phyloP scores from a whole-genome alignment of 2,888 invertebrate species.

The Leptopterna dolabrata region DNA sequence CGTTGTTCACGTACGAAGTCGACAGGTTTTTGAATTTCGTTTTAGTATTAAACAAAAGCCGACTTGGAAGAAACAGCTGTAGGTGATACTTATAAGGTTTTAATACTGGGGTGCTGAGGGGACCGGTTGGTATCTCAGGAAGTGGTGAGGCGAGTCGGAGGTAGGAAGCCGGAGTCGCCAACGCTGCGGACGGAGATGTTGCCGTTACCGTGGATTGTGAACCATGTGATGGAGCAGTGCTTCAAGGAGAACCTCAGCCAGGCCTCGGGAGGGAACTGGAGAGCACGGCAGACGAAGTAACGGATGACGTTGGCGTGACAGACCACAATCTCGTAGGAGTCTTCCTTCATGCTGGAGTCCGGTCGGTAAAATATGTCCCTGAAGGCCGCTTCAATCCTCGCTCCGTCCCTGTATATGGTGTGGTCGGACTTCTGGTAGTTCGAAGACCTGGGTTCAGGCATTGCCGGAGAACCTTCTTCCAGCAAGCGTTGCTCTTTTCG shows the following conservation, averaged over 20 bases:
- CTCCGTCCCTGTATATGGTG: constrained; percentile 78
- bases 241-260: constrained; percentile 94
- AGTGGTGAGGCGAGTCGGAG: constrained; percentile 68
- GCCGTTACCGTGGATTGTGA: constrained; percentile 87
- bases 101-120: neutral
- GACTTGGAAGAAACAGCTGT: neutral
- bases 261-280: constrained; percentile 96
- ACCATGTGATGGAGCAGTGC: constrained; percentile 93
- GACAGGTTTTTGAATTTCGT: no score
- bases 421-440: neutral
- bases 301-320: constrained; percentile 99
- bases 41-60: no score
- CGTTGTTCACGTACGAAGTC: no score
- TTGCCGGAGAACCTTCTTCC: constrained; percentile 93
- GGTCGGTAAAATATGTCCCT: constrained; percentile 93
- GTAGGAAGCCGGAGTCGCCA: constrained; percentile 93
- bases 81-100: neutral
- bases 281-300: constrained; percentile 92
- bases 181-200: constrained; percentile 83
- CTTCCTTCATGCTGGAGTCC: constrained; percentile 79
- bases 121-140: neutral
- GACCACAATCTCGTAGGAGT: constrained; percentile 90
- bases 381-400: constrained; percentile 96
- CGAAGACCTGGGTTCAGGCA: constrained; percentile 82
- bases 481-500: constrained; percentile 79